Evolutionary conservation across 2,797 vertebrate genomes (phyloP), one percentile per base, ranked within the genome.

Genomic region (Bradypodion ventrale): DNA sequence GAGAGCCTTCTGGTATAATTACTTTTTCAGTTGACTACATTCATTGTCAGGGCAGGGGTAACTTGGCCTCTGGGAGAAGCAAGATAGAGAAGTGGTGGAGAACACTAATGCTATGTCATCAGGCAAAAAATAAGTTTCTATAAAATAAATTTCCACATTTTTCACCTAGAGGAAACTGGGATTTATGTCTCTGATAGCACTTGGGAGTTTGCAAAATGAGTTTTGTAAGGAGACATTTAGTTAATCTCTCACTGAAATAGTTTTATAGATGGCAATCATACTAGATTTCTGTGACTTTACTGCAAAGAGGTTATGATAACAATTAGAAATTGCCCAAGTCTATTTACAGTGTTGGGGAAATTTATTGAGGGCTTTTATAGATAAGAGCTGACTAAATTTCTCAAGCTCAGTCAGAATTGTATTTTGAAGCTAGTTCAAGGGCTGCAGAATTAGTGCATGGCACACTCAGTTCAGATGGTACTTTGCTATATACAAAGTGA

Each of bases 1-100:
- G 7, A 29, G 80, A n/a, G 75, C 15, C 56, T 46, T 52, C 65
- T 2, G 25, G 9, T 75, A 65, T 82, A 21, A 23, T 80, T 77
- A 5, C 63, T 72, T 29, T 5, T 85, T 44, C 86, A 83, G 85
- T 87, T 81, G 65, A 23, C 70, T 87, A 62, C 81, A 5, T 6
- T 5, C 74, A 25, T 85, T 86, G 7, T 46, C 32, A 52, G 37
- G 23, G 15, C 77, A 46, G 66, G 75, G 56, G 59, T 60, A n/a
- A 35, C 77, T 86, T 87, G 44, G 68, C 7, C 23, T 42, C 62
- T 88, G 80, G 40, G 77, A 80, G 35, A 52, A 60, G 29, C 16
- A 72, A 73, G 35, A 44, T 29, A 77, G 25, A 81, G 42, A 80
- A 46, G n/a, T 21, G 74, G 32, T 3, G 59, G 35, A 62, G 72